phyloP scores from a whole-genome alignment of 1,140 invertebrate genomes.

The Cotesia chilonis region DNA sequence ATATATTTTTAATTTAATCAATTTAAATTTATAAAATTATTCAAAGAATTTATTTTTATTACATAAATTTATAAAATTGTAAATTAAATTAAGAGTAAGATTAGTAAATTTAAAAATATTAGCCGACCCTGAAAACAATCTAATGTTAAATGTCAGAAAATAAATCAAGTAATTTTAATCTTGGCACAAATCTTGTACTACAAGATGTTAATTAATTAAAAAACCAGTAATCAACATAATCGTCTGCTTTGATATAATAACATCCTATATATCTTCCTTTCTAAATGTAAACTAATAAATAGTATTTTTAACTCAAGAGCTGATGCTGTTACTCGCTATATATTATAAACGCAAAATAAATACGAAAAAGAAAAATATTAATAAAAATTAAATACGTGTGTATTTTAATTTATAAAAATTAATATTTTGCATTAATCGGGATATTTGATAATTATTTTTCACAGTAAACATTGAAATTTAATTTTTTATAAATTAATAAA shows the following conservation, averaged over 20 bases:
- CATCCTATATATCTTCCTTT: neutral
- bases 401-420: too few relatives aligned
- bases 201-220: constrained; percentile 7
- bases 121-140: constrained; percentile 26
- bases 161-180: constrained; percentile 26
- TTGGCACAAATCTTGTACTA: constrained; percentile 25
- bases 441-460: neutral
- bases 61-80: neutral
- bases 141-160: neutral
- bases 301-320: too few relatives aligned
- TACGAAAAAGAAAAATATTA: too few relatives aligned
- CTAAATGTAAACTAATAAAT: too few relatives aligned
- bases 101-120: constrained; percentile 26
- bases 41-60: neutral
- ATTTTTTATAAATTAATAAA: constrained; percentile 46
- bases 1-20: too few relatives aligned
- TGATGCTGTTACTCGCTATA: too few relatives aligned
- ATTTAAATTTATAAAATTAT: neutral
- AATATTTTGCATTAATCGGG: neutral
- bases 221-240: constrained; percentile 1
- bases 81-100: neutral
- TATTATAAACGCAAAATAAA: too few relatives aligned
- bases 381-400: too few relatives aligned
- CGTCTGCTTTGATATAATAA: neutral
- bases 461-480: neutral